Conservation (phyloP, 2,797 vertebrate genomes). For the Sebastes steindachneri region DNA sequence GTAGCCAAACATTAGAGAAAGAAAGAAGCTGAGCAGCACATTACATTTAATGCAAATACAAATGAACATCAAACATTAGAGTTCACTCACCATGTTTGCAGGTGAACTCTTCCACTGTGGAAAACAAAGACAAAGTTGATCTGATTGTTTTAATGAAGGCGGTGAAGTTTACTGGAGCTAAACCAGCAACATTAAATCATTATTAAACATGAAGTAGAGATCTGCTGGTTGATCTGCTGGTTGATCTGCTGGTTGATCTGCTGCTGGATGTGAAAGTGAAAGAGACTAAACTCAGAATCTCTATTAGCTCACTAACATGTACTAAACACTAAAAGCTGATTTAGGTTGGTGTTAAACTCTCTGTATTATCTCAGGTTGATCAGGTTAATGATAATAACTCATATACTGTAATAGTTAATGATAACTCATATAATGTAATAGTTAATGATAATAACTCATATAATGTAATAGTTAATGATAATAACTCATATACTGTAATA, state of each 20-base stretch:
- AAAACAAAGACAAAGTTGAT: not conserved
- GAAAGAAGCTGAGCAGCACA: not conserved
- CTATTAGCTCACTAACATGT: not conserved
- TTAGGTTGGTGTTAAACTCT: not conserved
- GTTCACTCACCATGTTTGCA: constrained; percentile 42
- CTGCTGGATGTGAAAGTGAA: constrained; percentile 11
- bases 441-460: too few relatives aligned
- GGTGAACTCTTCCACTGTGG: not conserved
- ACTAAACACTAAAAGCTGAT: too few relatives aligned
- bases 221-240: not conserved
- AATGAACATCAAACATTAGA: fast-evolving
- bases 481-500: too few relatives aligned
- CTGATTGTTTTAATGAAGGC: fast-evolving
- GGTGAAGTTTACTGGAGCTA: not conserved
- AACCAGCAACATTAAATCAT: not conserved
- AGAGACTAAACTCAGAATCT: not conserved
- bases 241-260: not conserved
- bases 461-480: too few relatives aligned
- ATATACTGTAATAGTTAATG: too few relatives aligned
- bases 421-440: too few relatives aligned
- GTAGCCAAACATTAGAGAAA: not conserved
- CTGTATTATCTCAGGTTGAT: not conserved
- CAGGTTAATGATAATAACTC: not conserved
- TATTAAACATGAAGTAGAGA: not conserved
- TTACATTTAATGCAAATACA: not conserved